These are phyloP conservation scores for Diplogasteroides magnus DNA, from an alignment of 1,140 invertebrate species.

Conservation along the genomic window DNA sequence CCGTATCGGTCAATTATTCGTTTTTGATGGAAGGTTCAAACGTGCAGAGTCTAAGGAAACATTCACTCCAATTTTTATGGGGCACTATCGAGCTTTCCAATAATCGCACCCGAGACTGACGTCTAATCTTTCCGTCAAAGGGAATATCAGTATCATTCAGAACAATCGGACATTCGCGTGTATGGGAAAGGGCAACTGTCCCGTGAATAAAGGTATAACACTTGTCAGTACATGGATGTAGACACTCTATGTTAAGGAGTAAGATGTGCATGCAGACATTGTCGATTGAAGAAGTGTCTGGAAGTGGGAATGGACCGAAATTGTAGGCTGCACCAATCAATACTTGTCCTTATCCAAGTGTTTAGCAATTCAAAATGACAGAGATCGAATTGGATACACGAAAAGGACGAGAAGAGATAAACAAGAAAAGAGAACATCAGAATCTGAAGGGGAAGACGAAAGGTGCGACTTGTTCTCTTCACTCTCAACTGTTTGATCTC, in stretches of 20 bases:
- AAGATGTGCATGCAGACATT: constrained; percentile 49
- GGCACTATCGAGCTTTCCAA: too few species aligned
- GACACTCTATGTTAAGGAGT: constrained; percentile 33
- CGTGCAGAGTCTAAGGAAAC: too few species aligned
- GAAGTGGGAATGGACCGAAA: constrained; percentile 51
- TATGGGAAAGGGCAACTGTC: constrained; percentile 51
- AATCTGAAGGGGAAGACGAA: constrained; percentile 7
- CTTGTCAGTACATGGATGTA: not conserved
- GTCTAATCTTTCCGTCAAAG: too few species aligned
- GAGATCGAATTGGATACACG: constrained; percentile 53
- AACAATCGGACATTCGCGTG: constrained; percentile 52
- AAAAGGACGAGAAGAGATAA: constrained; percentile 44
- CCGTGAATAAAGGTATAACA: constrained; percentile 41
- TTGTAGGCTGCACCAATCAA: constrained; percentile 22
- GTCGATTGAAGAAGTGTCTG: constrained; percentile 49
- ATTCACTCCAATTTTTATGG: too few species aligned
- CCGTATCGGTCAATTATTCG: too few species aligned
- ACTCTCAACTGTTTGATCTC: too few species aligned
- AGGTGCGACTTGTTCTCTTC: constrained; percentile 1
- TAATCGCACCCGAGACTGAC: too few species aligned
- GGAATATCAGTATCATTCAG: too few species aligned
- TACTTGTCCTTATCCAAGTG: constrained; percentile 8
- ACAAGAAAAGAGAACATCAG: constrained; percentile 6
- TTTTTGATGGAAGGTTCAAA: too few species aligned
- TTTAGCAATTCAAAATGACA: constrained; percentile 53